Conservation (phyloP, 2,888 invertebrate species). For the Rhopalosiphum nymphaeae region DNA sequence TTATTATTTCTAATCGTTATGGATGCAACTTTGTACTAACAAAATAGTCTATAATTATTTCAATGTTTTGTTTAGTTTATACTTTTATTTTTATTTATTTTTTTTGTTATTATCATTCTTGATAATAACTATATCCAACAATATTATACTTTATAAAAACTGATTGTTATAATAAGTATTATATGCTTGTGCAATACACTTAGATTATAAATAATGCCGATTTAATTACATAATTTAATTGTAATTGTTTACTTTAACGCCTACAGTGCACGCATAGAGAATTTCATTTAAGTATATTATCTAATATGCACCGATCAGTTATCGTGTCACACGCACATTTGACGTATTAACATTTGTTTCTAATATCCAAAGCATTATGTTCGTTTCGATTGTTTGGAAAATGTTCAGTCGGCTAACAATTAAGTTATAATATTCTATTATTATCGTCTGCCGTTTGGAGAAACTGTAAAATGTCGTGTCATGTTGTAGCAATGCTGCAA, state of each 20-base stretch:
- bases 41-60: background rate
- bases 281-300: background rate
- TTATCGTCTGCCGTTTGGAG: background rate
- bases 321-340: slow-evolving; percentile 19
- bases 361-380: slow-evolving; percentile 28
- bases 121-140: background rate
- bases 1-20: background rate
- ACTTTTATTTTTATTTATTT: no score
- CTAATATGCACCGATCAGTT: slow-evolving; percentile 13
- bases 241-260: background rate
- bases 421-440: background rate
- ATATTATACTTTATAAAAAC: background rate
- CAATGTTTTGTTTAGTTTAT: background rate
- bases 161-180: background rate
- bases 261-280: background rate
- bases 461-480: slow-evolving; percentile 27
- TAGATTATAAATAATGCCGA: background rate
- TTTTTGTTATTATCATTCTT: background rate
- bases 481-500: background rate
- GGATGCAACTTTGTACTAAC: background rate
- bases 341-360: slow-evolving; percentile 23
- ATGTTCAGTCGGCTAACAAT: background rate
- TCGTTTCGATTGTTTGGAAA: slow-evolving; percentile 7
- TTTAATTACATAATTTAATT: slow-evolving; percentile 14
- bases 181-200: background rate